phyloP scores from a whole-genome alignment of 2,888 invertebrate species.

The Agrotis clavis region DNA sequence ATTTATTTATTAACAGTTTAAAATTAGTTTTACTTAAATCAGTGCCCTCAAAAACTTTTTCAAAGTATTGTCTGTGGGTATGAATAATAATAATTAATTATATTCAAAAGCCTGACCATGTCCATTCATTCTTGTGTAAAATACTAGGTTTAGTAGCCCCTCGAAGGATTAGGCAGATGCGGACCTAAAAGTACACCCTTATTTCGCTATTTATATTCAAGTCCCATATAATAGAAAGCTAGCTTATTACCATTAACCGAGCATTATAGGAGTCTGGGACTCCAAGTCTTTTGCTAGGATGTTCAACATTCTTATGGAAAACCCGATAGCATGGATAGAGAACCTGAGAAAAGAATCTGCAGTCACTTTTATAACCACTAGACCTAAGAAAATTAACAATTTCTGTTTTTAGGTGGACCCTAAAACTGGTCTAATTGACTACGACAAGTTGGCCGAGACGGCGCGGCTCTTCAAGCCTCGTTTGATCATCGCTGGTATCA shows the following conservation, averaged over 20 bases:
- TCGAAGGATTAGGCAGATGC: too few relatives aligned
- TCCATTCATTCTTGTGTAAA: background rate
- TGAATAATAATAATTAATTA: background rate
- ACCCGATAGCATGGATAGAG: too few relatives aligned
- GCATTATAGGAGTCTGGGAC: too few relatives aligned
- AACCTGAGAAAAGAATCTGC: too few relatives aligned
- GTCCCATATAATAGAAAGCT: too few relatives aligned
- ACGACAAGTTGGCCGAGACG: constrained; percentile 95
- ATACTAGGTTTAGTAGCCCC: too few relatives aligned
- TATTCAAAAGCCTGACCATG: background rate
- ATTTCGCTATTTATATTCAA: too few relatives aligned
- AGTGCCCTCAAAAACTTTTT: background rate
- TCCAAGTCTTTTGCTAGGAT: too few relatives aligned
- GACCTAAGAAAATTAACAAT: background rate
- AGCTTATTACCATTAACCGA: too few relatives aligned
- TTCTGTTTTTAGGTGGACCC: constrained; percentile 91
- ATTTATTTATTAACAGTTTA: background rate
- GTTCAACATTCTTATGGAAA: too few relatives aligned
- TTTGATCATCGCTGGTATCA: constrained; percentile 98
- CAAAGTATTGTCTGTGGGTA: background rate
- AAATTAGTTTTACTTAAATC: background rate
- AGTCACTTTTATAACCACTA: too few relatives aligned
- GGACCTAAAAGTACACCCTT: too few relatives aligned
- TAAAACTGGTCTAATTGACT: constrained; percentile 97
- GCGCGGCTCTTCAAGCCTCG: constrained; percentile 97